Conservation (phyloP, 2,797 vertebrate genomes). For the Kryptopterus vitreolus region DNA sequence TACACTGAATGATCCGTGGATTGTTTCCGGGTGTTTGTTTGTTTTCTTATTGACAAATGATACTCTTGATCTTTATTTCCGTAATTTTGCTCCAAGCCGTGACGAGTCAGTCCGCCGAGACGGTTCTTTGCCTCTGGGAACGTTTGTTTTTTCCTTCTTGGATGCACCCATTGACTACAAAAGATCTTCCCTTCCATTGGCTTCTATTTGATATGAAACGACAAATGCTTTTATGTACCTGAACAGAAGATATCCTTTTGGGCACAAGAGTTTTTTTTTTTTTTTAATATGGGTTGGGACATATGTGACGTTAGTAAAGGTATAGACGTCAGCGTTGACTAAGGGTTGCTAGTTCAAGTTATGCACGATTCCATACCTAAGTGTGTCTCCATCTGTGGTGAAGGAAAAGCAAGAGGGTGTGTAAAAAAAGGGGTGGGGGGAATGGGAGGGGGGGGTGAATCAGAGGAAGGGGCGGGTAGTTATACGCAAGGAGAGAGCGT, state of each 20-base stretch:
- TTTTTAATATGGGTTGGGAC: conserved; percentile 12
- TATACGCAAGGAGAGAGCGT: conserved; percentile 74
- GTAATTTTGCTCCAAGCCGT: conserved; percentile 1
- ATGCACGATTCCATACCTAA: conserved; percentile 67
- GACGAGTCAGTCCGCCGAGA: conserved; percentile 42
- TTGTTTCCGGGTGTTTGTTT: not conserved
- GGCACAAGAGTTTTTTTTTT: conserved; percentile 65
- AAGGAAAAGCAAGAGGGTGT: conserved; percentile 38
- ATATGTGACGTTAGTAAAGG: conserved; percentile 62
- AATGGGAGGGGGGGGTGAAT: conserved; percentile 60
- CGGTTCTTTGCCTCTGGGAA: conserved; percentile 44
- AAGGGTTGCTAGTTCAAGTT: conserved; percentile 57
- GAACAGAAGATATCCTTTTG: conserved; percentile 54
- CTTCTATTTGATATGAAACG: conserved; percentile 11
- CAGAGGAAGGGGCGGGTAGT: conserved; percentile 73
- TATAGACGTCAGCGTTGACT: conserved; percentile 66
- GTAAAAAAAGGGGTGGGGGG: conserved; percentile 53
- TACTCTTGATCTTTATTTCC: conserved; percentile 10
- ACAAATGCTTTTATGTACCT: not conserved
- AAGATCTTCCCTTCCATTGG: conserved; percentile 19
- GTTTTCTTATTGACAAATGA: conserved; percentile 4
- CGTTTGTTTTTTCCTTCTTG: conserved; percentile 51
- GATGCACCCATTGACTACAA: conserved; percentile 24
- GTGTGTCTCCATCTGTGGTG: conserved; percentile 52
- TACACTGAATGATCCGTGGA: not conserved